Percentiles rank a stretch among this genome's conserved stretches.
These are phyloP conservation scores for Alfaro cultratus DNA, from an alignment of 2,797 vertebrate species.

Conservation along the genomic window DNA sequence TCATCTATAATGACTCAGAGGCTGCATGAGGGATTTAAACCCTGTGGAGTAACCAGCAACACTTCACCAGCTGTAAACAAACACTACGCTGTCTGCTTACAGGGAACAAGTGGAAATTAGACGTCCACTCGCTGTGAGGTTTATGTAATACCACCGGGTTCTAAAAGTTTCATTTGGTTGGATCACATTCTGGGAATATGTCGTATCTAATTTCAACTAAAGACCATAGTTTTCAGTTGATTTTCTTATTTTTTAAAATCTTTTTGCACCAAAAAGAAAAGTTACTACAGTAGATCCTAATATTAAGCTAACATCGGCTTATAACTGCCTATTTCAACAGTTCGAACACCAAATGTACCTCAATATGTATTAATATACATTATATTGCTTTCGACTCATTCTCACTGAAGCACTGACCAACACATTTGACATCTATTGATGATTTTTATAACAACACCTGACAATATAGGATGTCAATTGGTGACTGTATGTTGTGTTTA, in stretches of 20 bases:
- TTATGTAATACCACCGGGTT: background rate
- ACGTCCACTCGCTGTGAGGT: background rate
- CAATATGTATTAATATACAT: background rate
- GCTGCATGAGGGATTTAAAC: background rate
- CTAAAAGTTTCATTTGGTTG: background rate
- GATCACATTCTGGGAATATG: background rate
- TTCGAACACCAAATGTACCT: too few species aligned
- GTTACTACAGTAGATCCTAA: too few species aligned
- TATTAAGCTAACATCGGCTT: too few species aligned
- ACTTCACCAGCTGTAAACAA: conserved; percentile 27
- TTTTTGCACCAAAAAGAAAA: background rate
- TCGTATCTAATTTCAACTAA: background rate
- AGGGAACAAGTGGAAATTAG: background rate
- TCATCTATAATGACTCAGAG: conserved; percentile 30
- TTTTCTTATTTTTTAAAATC: background rate
- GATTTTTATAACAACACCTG: too few species aligned
- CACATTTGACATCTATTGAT: too few species aligned
- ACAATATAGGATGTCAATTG: too few species aligned
- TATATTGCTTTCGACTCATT: background rate
- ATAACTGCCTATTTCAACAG: too few species aligned
- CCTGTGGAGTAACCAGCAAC: conserved; percentile 28
- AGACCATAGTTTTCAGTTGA: background rate
- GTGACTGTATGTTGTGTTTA: too few species aligned
- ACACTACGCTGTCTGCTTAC: conserved; percentile 8
- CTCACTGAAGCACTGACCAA: too few species aligned